Base-by-base conservation (phyloP, 2,888 invertebrate genomes). In the Salpingus planirostris region DNA sequence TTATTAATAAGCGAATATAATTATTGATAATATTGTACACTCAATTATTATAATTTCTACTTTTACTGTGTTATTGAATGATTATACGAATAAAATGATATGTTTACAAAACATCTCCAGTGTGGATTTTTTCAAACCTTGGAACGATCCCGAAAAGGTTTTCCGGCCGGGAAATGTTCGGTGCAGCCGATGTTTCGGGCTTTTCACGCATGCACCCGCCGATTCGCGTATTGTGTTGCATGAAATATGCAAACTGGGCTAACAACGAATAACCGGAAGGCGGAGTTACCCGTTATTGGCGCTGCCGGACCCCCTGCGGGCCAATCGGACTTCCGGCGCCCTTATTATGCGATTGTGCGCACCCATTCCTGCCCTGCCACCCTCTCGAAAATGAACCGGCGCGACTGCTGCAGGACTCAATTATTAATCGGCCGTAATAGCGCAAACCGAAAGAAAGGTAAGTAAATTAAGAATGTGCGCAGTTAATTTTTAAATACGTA, bases 271-370 rank as follows among this genome's bases (percentile, higher is more conserved):
- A 44, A 49, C 53, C 49, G 52, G 55, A 59, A 60, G 61, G 62
- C 62, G 63, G 60, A 58, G 59, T 58, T 52, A 48, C 52, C 51
- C 50, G 57, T 58, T 58, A 63, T 63, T 63, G 64, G 64, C 53
- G 59, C 52, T 49, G 48, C 43, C 47, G 46, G 62, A 62, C 63
- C 63, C 62, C 64, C 64, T 54, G 62, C 57, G 55, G 62, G 54
- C 64, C 64, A 64, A 64, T 64, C 59, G 61, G 55, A 62, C 63
- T 64, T 64, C 64, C 64, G 63, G 62, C 58, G 31, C 33, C 44
- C 42, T n/a, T n/a, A n/a, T n/a, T 43, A 38, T 47, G 43, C 42
- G 38, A 40, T 47, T 48, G 46, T 47, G 46, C 54, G 55, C 56
- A 53, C 47, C 48, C 44, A 44, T 33, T 47, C 43, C 46, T 40